Conservation (phyloP, 2,888 invertebrate genomes). For the Hipparchia semele region DNA sequence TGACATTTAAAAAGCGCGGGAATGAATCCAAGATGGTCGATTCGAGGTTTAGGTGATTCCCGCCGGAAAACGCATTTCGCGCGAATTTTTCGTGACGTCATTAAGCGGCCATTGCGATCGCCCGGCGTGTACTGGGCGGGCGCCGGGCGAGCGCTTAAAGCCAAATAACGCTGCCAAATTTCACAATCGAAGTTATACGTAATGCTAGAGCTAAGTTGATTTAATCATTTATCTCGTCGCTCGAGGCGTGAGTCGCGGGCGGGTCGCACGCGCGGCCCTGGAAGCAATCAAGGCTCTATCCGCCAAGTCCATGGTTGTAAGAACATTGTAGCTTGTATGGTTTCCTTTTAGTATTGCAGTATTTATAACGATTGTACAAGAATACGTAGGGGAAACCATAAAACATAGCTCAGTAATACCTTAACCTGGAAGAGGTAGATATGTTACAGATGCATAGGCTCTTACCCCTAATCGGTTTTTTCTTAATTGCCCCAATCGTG, state of each 20-base stretch:
- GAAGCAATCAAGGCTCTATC: constrained; percentile 7
- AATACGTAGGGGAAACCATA: constrained; percentile 11
- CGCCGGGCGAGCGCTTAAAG: constrained; percentile 48
- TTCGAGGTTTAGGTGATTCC: constrained; percentile 53
- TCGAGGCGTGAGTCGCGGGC: constrained; percentile 2
- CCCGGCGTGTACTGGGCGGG: constrained; percentile 52
- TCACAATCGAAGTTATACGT: constrained; percentile 57
- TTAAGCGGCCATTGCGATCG: constrained; percentile 47
- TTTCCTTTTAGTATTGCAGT: constrained; percentile 1
- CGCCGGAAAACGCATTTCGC: constrained; percentile 59
- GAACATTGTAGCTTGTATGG: constrained; percentile 13
- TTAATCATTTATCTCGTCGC: constrained; percentile 41
- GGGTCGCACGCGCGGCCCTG: constrained; percentile 32
- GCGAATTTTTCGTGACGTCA: constrained; percentile 47
- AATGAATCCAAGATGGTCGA: constrained; percentile 20
- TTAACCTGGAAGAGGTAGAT: background rate
- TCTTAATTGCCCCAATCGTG: background rate
- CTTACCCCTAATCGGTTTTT: constrained; percentile 3
- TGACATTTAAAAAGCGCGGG: constrained; percentile 20
- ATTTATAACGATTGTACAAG: constrained; percentile 12
- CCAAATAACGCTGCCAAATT: constrained; percentile 74
- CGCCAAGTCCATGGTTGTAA: constrained; percentile 1
- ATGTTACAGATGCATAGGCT: background rate
- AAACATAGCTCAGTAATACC: background rate
- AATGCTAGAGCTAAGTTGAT: constrained; percentile 38